Conservation (phyloP, 1,140 invertebrate genomes). For the Drosophila kurseongensis region DNA sequence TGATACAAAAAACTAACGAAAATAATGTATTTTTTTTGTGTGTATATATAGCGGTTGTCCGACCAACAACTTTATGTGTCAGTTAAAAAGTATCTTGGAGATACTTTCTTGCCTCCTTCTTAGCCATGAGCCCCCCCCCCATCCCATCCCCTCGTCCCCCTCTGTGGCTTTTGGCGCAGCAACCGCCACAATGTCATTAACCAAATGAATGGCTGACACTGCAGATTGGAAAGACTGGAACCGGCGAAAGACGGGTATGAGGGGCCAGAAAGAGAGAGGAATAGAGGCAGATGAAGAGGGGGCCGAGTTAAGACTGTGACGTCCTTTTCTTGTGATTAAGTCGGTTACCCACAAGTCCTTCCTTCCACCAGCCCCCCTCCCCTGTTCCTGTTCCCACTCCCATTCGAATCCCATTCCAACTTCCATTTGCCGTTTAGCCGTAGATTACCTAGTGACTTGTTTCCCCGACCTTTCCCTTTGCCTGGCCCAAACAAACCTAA, state of each 20-base stretch:
- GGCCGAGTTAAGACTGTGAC: constrained; percentile 20
- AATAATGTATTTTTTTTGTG: not conserved
- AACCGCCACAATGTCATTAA: constrained; percentile 80
- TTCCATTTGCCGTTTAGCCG: constrained; percentile 28
- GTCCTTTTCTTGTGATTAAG: constrained; percentile 81
- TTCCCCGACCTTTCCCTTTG: constrained; percentile 46
- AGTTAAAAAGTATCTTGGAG: constrained; percentile 71
- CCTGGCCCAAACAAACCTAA: constrained; percentile 32
- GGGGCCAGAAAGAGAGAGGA: not conserved
- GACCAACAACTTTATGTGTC: constrained; percentile 63
- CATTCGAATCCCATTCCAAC: not conserved
- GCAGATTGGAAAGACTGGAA: constrained; percentile 61
- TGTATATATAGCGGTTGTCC: constrained; percentile 23
- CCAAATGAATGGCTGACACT: constrained; percentile 81
- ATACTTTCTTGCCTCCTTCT: constrained; percentile 41
- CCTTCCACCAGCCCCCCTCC: not conserved
- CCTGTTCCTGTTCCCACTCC: constrained; percentile 3
- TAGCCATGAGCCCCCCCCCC: not conserved
- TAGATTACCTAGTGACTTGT: constrained; percentile 69
- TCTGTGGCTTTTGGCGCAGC: constrained; percentile 74
- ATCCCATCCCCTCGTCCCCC: not conserved
- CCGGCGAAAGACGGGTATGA: not conserved
- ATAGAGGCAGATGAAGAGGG: not conserved
- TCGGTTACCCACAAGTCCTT: constrained; percentile 40
- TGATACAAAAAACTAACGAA: too few relatives aligned